Evolutionary conservation across 1,140 invertebrate species (phyloP).

Genomic region (Anoplolepis gracilipes): DNA sequence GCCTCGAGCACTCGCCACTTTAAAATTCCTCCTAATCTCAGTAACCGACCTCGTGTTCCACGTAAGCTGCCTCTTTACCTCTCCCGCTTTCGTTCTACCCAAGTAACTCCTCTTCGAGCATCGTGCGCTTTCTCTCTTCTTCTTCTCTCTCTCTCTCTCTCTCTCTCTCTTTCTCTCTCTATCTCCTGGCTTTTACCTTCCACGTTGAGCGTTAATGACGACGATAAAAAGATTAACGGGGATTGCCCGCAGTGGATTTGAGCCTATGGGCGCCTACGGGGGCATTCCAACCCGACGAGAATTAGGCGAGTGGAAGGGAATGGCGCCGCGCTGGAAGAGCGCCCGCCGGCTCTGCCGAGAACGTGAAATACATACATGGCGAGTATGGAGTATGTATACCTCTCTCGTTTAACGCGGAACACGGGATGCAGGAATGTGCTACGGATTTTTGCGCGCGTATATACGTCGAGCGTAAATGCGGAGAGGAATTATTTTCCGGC

Average conservation of each 20-base stretch:
- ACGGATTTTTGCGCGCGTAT: slow-evolving; percentile 39
- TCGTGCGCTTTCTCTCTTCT: slow-evolving; percentile 16
- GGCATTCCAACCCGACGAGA: slow-evolving; percentile 51
- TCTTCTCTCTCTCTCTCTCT: not conserved
- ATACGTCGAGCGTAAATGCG: not conserved
- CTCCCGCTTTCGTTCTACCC: not conserved
- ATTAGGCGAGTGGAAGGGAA: slow-evolving; percentile 53
- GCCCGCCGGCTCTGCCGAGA: slow-evolving; percentile 35
- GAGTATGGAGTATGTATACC: slow-evolving; percentile 1
- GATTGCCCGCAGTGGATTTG: slow-evolving; percentile 70
- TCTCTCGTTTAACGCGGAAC: slow-evolving; percentile 21
- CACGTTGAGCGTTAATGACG: slow-evolving; percentile 72
- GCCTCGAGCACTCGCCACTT: slow-evolving; percentile 72
- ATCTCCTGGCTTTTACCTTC: not conserved
- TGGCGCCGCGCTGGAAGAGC: slow-evolving; percentile 35
- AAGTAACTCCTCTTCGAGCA: not conserved
- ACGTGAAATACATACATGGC: slow-evolving; percentile 34
- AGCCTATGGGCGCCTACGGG: slow-evolving; percentile 54
- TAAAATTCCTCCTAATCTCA: slow-evolving; percentile 76
- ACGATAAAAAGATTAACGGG: slow-evolving; percentile 77
- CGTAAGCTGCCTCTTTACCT: slow-evolving; percentile 60
- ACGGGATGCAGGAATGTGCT: slow-evolving; percentile 28
- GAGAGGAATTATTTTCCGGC: slow-evolving; percentile 39
- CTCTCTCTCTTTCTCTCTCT: not conserved
- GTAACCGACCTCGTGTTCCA: slow-evolving; percentile 71